Evolutionary conservation across 2,797 vertebrate species (phyloP).

Genomic region (Arnoldichthys spilopterus): DNA sequence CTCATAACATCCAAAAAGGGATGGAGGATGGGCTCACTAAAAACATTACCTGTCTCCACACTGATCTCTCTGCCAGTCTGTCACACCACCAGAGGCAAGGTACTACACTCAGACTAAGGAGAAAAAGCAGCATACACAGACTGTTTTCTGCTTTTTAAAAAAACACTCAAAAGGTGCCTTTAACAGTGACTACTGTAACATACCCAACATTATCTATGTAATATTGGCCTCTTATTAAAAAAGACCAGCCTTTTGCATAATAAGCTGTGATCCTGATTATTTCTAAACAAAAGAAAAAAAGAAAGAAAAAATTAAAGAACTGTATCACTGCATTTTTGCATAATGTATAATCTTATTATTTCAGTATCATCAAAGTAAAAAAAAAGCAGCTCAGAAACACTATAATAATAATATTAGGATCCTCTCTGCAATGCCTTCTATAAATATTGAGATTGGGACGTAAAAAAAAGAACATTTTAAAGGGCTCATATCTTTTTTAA

Average conservation of each 20-base stretch:
- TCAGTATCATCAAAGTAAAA: background rate
- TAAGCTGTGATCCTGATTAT: background rate
- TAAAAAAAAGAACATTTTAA: background rate
- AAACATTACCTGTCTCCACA: conserved; percentile 46
- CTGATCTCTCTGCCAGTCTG: conserved; percentile 39
- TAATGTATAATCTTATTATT: conserved; percentile 22
- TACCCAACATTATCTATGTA: background rate
- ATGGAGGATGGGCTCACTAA: conserved; percentile 37
- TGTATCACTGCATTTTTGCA: conserved; percentile 8
- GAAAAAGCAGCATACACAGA: background rate
- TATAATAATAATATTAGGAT: background rate
- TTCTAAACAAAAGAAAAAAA: background rate
- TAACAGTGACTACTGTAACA: background rate
- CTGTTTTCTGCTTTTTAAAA: background rate
- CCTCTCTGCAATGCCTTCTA: background rate
- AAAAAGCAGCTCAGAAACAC: background rate
- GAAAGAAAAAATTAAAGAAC: background rate
- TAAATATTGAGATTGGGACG: background rate
- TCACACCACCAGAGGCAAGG: conserved; percentile 43
- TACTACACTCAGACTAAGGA: background rate
- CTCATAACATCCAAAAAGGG: conserved; percentile 48
- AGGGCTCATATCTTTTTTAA: too few species aligned
- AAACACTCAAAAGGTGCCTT: background rate
- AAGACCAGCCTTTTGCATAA: background rate
- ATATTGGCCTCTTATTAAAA: background rate